These are phyloP conservation scores for Pocillopora verrucosa DNA, from an alignment of 64 coral and sea anemone genomes.

Conservation along the genomic window DNA sequence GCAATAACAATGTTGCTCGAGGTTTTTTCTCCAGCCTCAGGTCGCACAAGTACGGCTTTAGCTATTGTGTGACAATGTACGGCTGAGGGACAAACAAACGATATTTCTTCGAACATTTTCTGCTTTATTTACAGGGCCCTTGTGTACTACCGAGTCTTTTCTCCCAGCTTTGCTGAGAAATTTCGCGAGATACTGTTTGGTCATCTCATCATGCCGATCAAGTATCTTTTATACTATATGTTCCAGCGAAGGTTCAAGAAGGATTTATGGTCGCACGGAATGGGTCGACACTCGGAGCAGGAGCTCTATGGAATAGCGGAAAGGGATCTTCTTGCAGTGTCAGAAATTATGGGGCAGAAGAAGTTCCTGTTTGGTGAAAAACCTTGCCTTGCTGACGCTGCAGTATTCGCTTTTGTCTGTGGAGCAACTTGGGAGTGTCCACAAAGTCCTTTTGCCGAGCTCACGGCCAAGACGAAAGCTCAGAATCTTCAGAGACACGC, in stretches of 20 bases:
- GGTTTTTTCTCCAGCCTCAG: no score
- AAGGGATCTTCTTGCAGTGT: conserved; percentile 44
- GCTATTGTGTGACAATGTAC: no score
- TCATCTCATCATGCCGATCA: not conserved
- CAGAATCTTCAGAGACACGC: no score
- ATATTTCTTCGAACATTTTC: no score
- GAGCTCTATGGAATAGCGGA: conserved; percentile 46
- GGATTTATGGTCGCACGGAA: conserved; percentile 23
- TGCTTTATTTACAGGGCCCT: conserved; percentile 12
- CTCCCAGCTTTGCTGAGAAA: not conserved
- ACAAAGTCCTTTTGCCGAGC: no score
- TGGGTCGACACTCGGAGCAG: conserved; percentile 37
- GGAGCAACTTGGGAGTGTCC: no score
- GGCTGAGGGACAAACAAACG: no score
- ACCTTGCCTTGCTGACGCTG: conserved; percentile 53
- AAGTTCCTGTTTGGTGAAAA: conserved; percentile 60
- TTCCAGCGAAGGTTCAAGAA: not conserved
- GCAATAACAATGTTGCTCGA: no score
- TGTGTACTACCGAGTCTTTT: not conserved
- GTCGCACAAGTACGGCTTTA: no score
- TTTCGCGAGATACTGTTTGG: not conserved
- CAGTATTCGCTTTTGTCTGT: not conserved
- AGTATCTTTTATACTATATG: not conserved
- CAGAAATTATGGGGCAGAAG: conserved; percentile 27
- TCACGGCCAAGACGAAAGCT: no score